Conservation (phyloP, 1,140 invertebrate species). For the Magallana gigas region DNA sequence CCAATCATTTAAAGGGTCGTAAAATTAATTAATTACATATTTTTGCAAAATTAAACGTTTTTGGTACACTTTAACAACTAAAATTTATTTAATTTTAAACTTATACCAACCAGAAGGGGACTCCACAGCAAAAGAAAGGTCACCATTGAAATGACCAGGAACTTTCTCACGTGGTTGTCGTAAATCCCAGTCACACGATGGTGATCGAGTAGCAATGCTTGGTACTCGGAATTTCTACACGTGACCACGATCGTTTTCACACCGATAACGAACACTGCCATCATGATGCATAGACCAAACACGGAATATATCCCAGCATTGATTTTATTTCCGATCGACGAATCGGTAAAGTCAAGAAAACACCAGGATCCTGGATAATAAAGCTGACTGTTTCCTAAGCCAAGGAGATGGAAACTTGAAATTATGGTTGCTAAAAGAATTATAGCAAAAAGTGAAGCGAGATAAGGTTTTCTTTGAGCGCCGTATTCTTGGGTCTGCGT, state of each 20-base stretch:
- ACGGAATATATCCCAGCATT: neutral
- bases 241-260: neutral
- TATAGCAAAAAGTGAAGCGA: neutral
- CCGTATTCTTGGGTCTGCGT: too few species aligned
- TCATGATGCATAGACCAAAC: neutral
- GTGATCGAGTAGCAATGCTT: constrained; percentile 12
- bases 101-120: neutral
- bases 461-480: too few species aligned
- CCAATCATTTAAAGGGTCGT: too few species aligned
- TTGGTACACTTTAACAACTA: too few species aligned
- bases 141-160: neutral
- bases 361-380: constrained; percentile 35
- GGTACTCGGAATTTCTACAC: constrained; percentile 12
- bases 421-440: neutral
- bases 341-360: neutral
- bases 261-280: neutral
- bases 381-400: constrained; percentile 26
- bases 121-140: constrained; percentile 5
- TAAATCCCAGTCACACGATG: neutral
- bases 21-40: too few species aligned
- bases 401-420: neutral
- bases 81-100: too few species aligned
- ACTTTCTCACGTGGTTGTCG: constrained; percentile 5
- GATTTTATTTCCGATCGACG: constrained; percentile 1
- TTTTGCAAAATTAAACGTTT: too few species aligned